Base-by-base conservation (phyloP, 2,888 invertebrate genomes). In the Gnatocerus cornutus region DNA sequence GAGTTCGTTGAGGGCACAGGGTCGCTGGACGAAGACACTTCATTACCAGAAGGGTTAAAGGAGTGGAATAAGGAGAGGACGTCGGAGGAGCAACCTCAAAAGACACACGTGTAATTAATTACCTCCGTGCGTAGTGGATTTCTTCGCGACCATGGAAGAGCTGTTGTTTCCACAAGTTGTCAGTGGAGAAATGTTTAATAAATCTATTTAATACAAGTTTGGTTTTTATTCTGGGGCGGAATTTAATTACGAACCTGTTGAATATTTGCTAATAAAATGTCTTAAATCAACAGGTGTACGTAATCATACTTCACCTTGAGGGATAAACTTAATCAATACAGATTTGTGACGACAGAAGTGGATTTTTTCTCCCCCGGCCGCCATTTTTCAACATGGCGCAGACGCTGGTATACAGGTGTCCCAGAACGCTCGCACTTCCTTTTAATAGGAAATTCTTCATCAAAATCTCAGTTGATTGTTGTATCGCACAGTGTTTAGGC, bases 1-100 rank as follows among this genome's bases (percentile, higher is more conserved):
- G 96, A 99, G 82, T 99, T 99, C 85, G 99, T 99, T 0, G 98
- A 97, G 85, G 98, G 97, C 0, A 98, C 97, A 0, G 99, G 99
- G 1, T 98, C 98, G 0, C 91, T 99, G 78, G 99, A 99, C 74
- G 99, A 99, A 85, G 96, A 99, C 80, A 98, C 98, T 0, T 86
- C 91, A 0, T 87, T 99, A 76, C 99, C 99, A 0, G 95, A 97
- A 86, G 99, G 99, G 62, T 88, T 99, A 21, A 93, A 96, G 83
- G 93, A 93, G 79, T 99, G 99, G 99, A 99, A 99, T 82, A 92
- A 92, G 81, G 90, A 91, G 50, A 48, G 33, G 16, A 16, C 48
- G 16, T 12, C 37, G 3, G 61, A 50, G 27, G n/a, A 46, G 7
- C 37, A 48, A 13, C 48, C 61, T n/a, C 45, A 59, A 12, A 59